A percentile compares a stretch with the other conserved stretches of the same genome.
Evolutionary conservation across 2,888 invertebrate species (phyloP).

Genomic region (Pachycephus smyrnensis): DNA sequence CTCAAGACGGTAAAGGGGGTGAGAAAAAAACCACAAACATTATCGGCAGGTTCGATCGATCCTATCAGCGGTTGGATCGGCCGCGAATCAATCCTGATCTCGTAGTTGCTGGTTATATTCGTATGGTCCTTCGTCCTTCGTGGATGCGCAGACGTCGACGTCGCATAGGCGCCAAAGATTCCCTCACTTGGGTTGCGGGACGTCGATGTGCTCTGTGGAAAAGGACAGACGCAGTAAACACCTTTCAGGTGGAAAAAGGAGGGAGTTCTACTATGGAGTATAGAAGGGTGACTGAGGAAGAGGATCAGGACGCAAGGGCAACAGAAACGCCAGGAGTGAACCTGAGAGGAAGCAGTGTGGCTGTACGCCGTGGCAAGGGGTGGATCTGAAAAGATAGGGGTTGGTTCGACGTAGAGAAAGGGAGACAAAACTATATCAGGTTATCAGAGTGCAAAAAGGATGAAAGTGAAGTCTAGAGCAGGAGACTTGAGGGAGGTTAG

Average conservation of each 20-base stretch:
- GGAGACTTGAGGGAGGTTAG: constrained; percentile 1
- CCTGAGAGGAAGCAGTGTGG: background rate
- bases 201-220: constrained; percentile 19
- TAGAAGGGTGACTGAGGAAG: background rate
- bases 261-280: background rate
- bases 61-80: background rate
- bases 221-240: background rate
- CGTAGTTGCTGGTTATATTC: background rate
- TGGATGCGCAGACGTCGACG: constrained; percentile 34
- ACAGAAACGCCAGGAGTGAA: background rate
- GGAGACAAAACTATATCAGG: background rate
- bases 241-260: background rate
- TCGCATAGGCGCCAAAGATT: constrained; percentile 38
- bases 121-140: constrained; percentile 17
- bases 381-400: background rate
- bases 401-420: background rate
- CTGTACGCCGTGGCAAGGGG: background rate
- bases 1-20: constrained; percentile 15
- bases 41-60: constrained; percentile 2
- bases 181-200: constrained; percentile 20
- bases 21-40: constrained; percentile 2
- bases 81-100: background rate
- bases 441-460: background rate
- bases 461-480: constrained; percentile 13
- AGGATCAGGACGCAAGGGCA: background rate